A percentile compares a stretch with the other conserved stretches of the same genome.
Evolutionary conservation across 2,888 invertebrate genomes (phyloP).

Genomic region (Sminthurinus aureus): DNA sequence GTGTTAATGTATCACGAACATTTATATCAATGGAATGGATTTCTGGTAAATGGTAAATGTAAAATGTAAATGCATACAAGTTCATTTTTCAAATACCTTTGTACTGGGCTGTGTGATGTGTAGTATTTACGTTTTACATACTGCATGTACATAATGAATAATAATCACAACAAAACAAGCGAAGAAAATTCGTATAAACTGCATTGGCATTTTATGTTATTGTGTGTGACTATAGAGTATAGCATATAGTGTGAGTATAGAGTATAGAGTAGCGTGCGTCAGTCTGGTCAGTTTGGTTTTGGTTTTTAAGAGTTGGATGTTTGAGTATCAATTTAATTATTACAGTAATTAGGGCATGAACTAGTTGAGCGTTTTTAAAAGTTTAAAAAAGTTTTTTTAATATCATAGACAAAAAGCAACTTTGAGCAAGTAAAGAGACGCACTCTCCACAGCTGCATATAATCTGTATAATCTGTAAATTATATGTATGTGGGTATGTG

Average conservation of each 20-base stretch:
- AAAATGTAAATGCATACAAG: too few relatives aligned
- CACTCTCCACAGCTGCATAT: too few relatives aligned
- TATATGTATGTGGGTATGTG: too few relatives aligned
- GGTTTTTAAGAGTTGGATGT: not conserved
- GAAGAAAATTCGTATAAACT: not conserved
- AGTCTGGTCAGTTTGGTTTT: not conserved
- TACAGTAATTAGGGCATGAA: constrained; percentile 11
- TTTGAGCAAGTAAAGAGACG: too few relatives aligned
- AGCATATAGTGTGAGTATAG: not conserved
- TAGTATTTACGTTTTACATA: too few relatives aligned
- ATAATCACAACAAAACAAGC: too few relatives aligned
- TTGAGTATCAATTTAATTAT: constrained; percentile 24
- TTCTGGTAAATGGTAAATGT: not conserved
- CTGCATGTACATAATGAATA: too few relatives aligned
- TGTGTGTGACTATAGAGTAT: not conserved
- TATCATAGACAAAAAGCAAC: not conserved
- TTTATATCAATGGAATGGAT: not conserved
- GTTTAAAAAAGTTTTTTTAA: not conserved
- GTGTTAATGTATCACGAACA: not conserved
- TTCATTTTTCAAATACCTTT: too few relatives aligned
- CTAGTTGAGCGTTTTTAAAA: constrained; percentile 2
- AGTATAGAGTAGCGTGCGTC: not conserved
- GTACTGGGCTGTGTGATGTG: too few relatives aligned
- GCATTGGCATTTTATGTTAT: not conserved
- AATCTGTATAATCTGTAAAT: too few relatives aligned